Conservation (phyloP, 2,113 vertebrate species). For the Eptesicus fuscus region DNA sequence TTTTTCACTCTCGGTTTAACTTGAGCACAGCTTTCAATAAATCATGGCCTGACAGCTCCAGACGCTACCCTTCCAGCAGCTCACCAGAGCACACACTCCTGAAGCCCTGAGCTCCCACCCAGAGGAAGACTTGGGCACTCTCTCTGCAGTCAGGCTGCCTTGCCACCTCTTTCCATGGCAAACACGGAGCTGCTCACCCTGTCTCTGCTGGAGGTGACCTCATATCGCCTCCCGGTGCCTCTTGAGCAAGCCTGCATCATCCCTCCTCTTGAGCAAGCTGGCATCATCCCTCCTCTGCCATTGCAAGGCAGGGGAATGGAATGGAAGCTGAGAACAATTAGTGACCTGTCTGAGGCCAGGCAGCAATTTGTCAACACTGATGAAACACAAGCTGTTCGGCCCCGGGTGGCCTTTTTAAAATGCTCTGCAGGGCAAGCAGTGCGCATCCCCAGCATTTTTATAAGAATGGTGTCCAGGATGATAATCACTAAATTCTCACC, state of each 20-base stretch:
- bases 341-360: not conserved
- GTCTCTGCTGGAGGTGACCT: not conserved
- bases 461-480: not conserved
- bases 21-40: not conserved
- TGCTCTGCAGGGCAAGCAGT: not conserved
- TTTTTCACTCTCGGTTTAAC: not conserved
- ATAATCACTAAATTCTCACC: not conserved
- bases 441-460: not conserved
- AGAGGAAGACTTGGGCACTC: not conserved
- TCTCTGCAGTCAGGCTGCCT: not conserved
- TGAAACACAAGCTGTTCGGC: constrained; percentile 13
- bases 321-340: not conserved
- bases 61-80: not conserved
- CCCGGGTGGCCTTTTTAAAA: constrained; percentile 23
- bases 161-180: not conserved
- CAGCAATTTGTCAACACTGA: constrained; percentile 41
- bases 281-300: not conserved
- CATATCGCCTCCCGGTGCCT: not conserved
- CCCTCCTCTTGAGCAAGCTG: not conserved
- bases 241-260: not conserved
- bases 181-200: not conserved
- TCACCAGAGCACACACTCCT: accelerated
- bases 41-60: not conserved
- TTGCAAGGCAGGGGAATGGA: not conserved
- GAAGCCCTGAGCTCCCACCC: not conserved